phyloP scores from a whole-genome alignment of 2,797 vertebrate species.

The Astyanax mexicanus region DNA sequence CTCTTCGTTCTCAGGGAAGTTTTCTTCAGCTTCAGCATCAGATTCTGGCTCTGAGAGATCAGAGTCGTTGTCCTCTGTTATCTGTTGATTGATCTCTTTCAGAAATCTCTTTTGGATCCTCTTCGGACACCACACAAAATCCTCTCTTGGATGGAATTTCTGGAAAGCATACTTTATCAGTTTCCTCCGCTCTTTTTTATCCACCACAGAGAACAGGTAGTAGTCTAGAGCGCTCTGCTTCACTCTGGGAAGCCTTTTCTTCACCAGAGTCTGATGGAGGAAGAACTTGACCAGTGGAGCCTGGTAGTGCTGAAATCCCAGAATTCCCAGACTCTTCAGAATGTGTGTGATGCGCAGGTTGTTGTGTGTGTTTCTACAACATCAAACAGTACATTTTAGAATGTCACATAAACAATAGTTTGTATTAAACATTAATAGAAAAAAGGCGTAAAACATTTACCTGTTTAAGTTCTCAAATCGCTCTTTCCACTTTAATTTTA shows the following conservation, averaged over 20 bases:
- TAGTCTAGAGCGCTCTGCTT: conserved; percentile 89
- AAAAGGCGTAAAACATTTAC: conserved; percentile 67
- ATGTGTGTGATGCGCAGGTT: conserved; percentile 93
- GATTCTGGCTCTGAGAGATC: not conserved
- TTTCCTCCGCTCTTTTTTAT: conserved; percentile 73
- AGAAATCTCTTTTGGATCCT: conserved; percentile 64
- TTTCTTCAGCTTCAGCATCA: too few relatives aligned
- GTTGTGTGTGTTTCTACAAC: conserved; percentile 87
- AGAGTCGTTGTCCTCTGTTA: not conserved
- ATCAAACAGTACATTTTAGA: not conserved
- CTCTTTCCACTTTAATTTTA: conserved; percentile 77
- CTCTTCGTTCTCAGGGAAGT: too few relatives aligned
- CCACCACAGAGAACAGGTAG: conserved; percentile 87
- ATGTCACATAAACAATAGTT: too few relatives aligned
- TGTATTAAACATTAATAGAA: not conserved
- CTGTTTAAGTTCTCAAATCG: conserved; percentile 86
- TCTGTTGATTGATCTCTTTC: not conserved
- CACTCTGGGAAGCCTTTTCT: conserved; percentile 70
- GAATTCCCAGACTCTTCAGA: conserved; percentile 91
- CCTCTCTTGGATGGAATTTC: conserved; percentile 68
- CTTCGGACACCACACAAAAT: conserved; percentile 90
- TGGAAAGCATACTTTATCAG: conserved; percentile 84
- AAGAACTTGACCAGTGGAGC: conserved; percentile 89
- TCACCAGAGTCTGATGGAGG: conserved; percentile 84
- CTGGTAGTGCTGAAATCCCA: conserved; percentile 86